Conservation (phyloP, 2,888 invertebrate species). For the Drosophila testacea region DNA sequence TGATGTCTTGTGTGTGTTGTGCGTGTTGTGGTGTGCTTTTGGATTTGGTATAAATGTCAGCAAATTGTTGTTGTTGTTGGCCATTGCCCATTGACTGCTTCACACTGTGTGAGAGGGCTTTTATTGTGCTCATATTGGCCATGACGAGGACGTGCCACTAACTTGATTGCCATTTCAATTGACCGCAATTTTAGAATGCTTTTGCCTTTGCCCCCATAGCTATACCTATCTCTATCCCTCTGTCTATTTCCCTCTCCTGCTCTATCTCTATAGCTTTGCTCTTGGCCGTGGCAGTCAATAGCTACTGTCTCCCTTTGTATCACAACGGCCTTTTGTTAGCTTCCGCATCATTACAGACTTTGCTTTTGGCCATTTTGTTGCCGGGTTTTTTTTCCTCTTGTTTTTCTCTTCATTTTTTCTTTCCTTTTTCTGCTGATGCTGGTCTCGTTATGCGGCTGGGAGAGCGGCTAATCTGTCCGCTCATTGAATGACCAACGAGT, state of each 20-base stretch:
- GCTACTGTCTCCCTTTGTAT: slow-evolving; percentile 62
- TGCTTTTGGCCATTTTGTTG: slow-evolving; percentile 63
- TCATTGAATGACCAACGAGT: slow-evolving; percentile 58
- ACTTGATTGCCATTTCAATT: slow-evolving; percentile 81
- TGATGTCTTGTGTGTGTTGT: slow-evolving; percentile 29
- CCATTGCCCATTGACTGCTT: slow-evolving; percentile 15
- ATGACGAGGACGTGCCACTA: slow-evolving; percentile 75
- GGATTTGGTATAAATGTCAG: slow-evolving; percentile 52
- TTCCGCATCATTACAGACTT: slow-evolving; percentile 76
- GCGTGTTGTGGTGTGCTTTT: slow-evolving; percentile 12
- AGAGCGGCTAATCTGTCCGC: slow-evolving; percentile 68
- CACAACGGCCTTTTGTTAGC: slow-evolving; percentile 66
- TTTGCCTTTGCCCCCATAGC: slow-evolving; percentile 26
- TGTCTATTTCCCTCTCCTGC: background rate
- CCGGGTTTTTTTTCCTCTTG: slow-evolving; percentile 6
- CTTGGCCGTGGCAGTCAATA: slow-evolving; percentile 21
- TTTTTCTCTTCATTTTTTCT: slow-evolving; percentile 8
- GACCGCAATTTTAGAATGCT: slow-evolving; percentile 78
- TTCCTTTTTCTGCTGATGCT: slow-evolving; percentile 5
- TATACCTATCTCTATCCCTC: background rate
- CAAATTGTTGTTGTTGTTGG: slow-evolving; percentile 45
- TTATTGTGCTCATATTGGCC: slow-evolving; percentile 60
- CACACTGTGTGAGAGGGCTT: slow-evolving; percentile 37
- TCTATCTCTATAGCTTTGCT: slow-evolving; percentile 14
- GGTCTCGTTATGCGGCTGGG: slow-evolving; percentile 48